Conservation (phyloP, 2,888 invertebrate genomes). For the Trissoscelio sp. region DNA sequence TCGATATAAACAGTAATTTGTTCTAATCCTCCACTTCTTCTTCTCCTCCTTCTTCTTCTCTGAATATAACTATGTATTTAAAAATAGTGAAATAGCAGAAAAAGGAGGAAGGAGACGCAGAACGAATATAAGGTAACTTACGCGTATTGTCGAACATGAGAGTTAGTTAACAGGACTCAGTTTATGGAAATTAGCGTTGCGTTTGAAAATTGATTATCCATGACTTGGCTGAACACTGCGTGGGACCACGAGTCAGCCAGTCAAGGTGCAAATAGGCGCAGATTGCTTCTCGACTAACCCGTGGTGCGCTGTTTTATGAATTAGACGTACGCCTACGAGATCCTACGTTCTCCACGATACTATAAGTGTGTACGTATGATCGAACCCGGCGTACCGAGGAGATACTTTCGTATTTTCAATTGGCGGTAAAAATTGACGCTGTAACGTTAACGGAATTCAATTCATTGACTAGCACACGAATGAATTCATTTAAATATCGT, state of each 20-base stretch:
- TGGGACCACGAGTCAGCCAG: conserved; percentile 70
- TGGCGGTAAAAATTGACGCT: conserved; percentile 10
- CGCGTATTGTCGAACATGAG: conserved; percentile 57
- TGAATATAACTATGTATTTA: neutral
- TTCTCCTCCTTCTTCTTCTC: no score
- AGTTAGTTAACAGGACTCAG: conserved; percentile 65
- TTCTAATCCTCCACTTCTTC: neutral
- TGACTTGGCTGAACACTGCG: conserved; percentile 69
- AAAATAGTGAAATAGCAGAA: neutral
- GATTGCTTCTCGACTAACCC: conserved; percentile 56
- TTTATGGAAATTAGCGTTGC: conserved; percentile 77
- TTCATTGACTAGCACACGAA: conserved; percentile 24
- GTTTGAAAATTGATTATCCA: conserved; percentile 77
- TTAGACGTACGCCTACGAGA: conserved; percentile 67
- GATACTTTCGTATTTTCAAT: conserved; percentile 37
- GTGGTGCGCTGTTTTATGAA: conserved; percentile 60
- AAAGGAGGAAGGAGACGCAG: neutral
- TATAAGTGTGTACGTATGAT: conserved; percentile 19
- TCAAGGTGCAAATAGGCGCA: conserved; percentile 58
- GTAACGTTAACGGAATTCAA: conserved; percentile 32
- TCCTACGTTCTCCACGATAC: conserved; percentile 7
- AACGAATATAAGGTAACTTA: conserved; percentile 29
- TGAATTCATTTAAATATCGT: conserved; percentile 18
- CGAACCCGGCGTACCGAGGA: conserved; percentile 3
- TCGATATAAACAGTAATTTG: neutral